phyloP scores from a whole-genome alignment of 2,113 vertebrate genomes.

The Neodon shergylaensis region DNA sequence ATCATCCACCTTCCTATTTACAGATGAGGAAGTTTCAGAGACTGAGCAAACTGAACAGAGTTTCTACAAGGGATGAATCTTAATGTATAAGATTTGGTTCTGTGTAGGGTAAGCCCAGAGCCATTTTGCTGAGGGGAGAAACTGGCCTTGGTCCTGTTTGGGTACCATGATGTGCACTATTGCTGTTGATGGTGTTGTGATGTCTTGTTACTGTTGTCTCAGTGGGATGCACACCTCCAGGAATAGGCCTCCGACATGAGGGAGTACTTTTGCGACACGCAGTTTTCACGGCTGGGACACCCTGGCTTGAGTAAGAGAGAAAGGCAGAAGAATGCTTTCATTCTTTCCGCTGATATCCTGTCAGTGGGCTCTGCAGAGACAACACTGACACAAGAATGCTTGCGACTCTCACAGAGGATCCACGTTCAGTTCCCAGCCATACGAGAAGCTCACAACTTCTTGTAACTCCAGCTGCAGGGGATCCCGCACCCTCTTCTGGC shows the following conservation, averaged over 20 bases:
- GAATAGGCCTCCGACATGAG: neutral
- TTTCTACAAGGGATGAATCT: neutral
- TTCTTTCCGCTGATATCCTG: neutral
- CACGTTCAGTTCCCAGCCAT: neutral
- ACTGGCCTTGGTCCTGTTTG: neutral
- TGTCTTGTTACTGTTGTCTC: neutral
- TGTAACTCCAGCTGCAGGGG: neutral
- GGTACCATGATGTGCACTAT: no score
- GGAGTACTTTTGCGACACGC: neutral
- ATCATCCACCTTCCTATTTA: neutral
- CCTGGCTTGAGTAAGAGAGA: neutral
- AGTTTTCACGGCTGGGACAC: neutral
- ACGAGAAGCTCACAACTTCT: neutral
- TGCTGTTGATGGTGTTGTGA: neutral
- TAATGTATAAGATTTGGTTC: neutral
- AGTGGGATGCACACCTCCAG: neutral
- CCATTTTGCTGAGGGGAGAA: neutral
- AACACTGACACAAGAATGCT: neutral
- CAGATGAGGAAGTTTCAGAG: neutral
- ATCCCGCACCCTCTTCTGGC: neutral
- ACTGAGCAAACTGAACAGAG: neutral
- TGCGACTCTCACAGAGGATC: neutral
- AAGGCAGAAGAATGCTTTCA: neutral
- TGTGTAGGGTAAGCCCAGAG: neutral
- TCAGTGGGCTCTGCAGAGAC: neutral